phyloP scores from a whole-genome alignment of 2,888 invertebrate species.

The Trissonchulus sp. region DNA sequence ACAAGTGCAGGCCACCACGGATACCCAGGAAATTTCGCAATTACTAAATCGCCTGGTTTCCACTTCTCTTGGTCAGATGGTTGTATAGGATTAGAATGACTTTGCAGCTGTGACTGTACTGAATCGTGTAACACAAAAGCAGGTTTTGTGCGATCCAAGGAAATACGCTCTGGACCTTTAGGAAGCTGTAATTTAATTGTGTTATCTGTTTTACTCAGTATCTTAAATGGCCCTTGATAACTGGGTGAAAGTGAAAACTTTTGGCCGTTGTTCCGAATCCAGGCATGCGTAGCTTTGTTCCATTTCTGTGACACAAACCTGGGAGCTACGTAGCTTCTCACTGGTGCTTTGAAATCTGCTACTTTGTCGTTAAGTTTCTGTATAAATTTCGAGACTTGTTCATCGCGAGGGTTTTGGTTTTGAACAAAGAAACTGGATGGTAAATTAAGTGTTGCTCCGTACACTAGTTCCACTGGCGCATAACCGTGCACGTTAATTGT shows the following conservation, averaged over 20 bases:
- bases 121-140: neutral
- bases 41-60: neutral
- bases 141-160: neutral
- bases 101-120: no score
- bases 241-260: neutral
- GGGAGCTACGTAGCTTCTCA: neutral
- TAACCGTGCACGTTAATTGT: slow-evolving; percentile 5
- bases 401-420: neutral
- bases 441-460: slow-evolving; percentile 8
- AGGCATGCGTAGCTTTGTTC: neutral
- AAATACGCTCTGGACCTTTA: neutral
- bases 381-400: neutral
- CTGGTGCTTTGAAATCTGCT: neutral
- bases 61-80: neutral
- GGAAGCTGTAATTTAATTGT: neutral
- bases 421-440: neutral
- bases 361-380: neutral
- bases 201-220: neutral
- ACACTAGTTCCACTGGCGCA: neutral
- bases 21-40: neutral
- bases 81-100: no score
- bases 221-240: neutral
- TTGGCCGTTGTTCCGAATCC: neutral
- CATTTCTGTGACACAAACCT: neutral
- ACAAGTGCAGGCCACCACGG: neutral